A percentile compares a stretch with the other conserved stretches of the same genome.
These are phyloP conservation scores for Drosophila silvestris DNA, from an alignment of 2,888 invertebrate genomes.

Conservation along the genomic window DNA sequence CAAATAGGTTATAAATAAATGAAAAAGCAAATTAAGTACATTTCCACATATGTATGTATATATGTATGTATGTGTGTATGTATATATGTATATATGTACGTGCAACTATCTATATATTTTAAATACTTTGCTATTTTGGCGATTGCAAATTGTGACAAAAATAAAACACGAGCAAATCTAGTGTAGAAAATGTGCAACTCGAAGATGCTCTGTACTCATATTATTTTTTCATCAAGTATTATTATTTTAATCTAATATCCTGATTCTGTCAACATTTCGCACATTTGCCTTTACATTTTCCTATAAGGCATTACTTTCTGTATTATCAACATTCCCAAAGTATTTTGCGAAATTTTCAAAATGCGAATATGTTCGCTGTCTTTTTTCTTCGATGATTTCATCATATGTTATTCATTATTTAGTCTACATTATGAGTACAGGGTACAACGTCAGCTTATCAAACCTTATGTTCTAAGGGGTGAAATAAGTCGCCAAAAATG, in stretches of 20 bases:
- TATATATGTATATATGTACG: not conserved
- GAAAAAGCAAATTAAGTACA: not conserved
- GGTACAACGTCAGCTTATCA: slow-evolving; percentile 1
- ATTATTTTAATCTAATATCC: not conserved
- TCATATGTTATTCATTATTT: not conserved
- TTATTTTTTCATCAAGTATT: not conserved
- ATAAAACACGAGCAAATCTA: slow-evolving; percentile 30
- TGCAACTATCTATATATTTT: slow-evolving; percentile 23
- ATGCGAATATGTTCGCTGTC: not conserved
- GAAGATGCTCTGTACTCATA: not conserved
- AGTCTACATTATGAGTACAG: not conserved
- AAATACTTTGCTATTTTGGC: slow-evolving; percentile 47
- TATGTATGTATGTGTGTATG: not conserved
- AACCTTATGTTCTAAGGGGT: not conserved
- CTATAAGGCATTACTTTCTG: no score
- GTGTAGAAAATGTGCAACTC: not conserved
- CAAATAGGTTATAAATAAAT: not conserved
- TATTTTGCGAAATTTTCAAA: no score
- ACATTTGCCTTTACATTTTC: not conserved
- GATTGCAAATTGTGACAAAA: slow-evolving; percentile 59
- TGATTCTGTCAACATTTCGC: not conserved
- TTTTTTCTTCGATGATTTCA: not conserved
- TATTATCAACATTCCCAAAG: no score
- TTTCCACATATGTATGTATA: not conserved
- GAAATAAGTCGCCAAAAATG: slow-evolving; percentile 21